phyloP scores from a whole-genome alignment of 2,113 vertebrate species.

The Callopanchax toddi region DNA sequence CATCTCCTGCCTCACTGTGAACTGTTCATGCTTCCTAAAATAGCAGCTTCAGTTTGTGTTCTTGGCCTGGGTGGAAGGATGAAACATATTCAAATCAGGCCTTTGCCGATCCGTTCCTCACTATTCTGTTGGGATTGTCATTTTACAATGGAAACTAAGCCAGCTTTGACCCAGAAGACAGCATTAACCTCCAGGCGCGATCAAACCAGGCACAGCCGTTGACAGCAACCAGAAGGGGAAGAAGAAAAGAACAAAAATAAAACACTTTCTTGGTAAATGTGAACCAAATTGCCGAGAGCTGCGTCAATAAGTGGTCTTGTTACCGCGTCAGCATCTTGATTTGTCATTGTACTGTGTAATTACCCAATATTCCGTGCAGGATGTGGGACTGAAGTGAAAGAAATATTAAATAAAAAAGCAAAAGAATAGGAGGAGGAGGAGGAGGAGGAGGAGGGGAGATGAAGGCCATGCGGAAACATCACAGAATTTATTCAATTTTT shows the following conservation, averaged over 20 bases:
- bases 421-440: slow-evolving; percentile 6
- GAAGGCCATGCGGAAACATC: slow-evolving; percentile 37
- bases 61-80: slow-evolving; percentile 64
- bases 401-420: slow-evolving; percentile 33
- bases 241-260: slow-evolving; percentile 14
- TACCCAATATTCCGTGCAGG: slow-evolving; percentile 53
- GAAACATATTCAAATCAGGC: slow-evolving; percentile 75
- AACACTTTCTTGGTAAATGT: slow-evolving; percentile 18
- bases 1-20: slow-evolving; percentile 54
- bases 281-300: slow-evolving; percentile 22
- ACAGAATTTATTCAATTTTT: slow-evolving; percentile 49
- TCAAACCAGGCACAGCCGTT: slow-evolving; percentile 61
- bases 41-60: slow-evolving; percentile 70
- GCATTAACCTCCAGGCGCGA: slow-evolving; percentile 69
- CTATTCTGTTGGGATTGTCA: slow-evolving; percentile 69
- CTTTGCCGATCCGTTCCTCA: slow-evolving; percentile 47
- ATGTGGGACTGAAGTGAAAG: slow-evolving; percentile 36
- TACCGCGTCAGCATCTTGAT: too few species aligned
- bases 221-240: slow-evolving; percentile 40
- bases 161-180: slow-evolving; percentile 74
- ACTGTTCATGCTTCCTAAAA: slow-evolving; percentile 66
- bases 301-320: slow-evolving; percentile 43
- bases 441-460: slow-evolving; percentile 21
- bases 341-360: slow-evolving; percentile 62
- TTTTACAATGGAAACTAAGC: slow-evolving; percentile 74